phyloP scores from a whole-genome alignment of 92 coral and sea anemone species.

The Palythoa caribaeorum region DNA sequence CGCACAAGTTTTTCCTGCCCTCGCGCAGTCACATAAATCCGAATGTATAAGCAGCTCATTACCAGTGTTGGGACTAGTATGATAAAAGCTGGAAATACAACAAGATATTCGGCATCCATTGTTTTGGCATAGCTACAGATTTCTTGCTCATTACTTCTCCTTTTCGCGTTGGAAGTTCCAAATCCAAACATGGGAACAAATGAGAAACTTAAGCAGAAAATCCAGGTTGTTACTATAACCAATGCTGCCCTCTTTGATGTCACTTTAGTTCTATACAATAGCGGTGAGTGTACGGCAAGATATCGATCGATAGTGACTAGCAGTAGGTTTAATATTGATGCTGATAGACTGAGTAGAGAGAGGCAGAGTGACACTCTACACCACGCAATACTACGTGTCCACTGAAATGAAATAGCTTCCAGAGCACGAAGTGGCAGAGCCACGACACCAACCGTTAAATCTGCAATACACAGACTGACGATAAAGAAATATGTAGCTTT shows the following conservation, averaged over 20 bases:
- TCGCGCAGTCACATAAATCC: constrained; percentile 52
- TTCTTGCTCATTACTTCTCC: constrained; percentile 42
- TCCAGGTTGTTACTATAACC: constrained; percentile 43
- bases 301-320: constrained; percentile 64
- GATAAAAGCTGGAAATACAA: constrained; percentile 33
- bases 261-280: constrained; percentile 41
- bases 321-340: constrained; percentile 61
- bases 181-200: constrained; percentile 56
- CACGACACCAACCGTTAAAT: constrained; percentile 53
- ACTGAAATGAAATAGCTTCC: constrained; percentile 50
- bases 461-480: constrained; percentile 61
- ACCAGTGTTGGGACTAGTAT: constrained; percentile 61
- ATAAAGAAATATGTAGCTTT: constrained; percentile 58
- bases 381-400: constrained; percentile 56
- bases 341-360: constrained; percentile 68
- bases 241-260: constrained; percentile 28
- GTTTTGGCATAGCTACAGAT: constrained; percentile 67
- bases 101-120: constrained; percentile 53
- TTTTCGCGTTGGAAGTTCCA: constrained; percentile 29
- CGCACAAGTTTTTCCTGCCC: constrained; percentile 40
- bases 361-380: constrained; percentile 57
- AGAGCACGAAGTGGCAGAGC: constrained; percentile 58
- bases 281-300: constrained; percentile 56
- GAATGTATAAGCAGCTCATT: constrained; percentile 55
- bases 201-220: constrained; percentile 45